Evolutionary conservation across 2,888 invertebrate species (phyloP).

Genomic region (Athrips mouffetella): DNA sequence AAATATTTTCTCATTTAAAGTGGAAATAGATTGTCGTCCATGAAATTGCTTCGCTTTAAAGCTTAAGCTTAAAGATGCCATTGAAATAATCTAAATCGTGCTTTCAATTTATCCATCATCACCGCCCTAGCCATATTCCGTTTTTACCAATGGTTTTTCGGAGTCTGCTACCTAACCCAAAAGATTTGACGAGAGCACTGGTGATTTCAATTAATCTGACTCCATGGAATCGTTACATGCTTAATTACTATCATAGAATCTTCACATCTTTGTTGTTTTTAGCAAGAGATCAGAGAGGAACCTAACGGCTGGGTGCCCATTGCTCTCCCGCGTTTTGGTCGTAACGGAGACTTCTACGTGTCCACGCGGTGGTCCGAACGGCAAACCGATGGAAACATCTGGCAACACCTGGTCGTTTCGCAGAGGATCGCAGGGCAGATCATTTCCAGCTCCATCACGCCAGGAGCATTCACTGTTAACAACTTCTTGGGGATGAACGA

Average conservation of each 20-base stretch:
- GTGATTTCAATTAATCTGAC: too few species aligned
- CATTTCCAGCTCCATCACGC: constrained; percentile 63
- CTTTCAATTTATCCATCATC: too few species aligned
- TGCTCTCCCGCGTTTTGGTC: constrained; percentile 75
- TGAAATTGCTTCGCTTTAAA: too few species aligned
- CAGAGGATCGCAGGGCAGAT: constrained; percentile 47
- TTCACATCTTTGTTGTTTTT: constrained; percentile 1
- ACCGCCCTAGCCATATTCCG: too few species aligned
- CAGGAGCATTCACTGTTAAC: constrained; percentile 80
- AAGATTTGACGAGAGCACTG: too few species aligned
- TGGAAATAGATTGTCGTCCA: too few species aligned
- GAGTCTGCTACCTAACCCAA: too few species aligned
- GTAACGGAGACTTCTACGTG: constrained; percentile 60
- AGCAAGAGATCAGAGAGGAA: constrained; percentile 75
- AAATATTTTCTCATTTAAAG: too few species aligned
- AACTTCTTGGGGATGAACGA: constrained; percentile 76
- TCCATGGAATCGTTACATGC: not conserved
- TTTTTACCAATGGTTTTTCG: too few species aligned
- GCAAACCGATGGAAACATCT: constrained; percentile 64
- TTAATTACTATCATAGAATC: not conserved
- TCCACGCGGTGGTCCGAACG: constrained; percentile 60
- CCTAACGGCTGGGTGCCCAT: constrained; percentile 84
- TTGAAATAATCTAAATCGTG: too few species aligned
- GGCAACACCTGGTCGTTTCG: constrained; percentile 69
- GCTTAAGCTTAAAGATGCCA: too few species aligned